Percentiles rank a stretch among this genome's conserved stretches.
phyloP scores from a whole-genome alignment of 2,888 invertebrate species.

The Lingula anatina region DNA sequence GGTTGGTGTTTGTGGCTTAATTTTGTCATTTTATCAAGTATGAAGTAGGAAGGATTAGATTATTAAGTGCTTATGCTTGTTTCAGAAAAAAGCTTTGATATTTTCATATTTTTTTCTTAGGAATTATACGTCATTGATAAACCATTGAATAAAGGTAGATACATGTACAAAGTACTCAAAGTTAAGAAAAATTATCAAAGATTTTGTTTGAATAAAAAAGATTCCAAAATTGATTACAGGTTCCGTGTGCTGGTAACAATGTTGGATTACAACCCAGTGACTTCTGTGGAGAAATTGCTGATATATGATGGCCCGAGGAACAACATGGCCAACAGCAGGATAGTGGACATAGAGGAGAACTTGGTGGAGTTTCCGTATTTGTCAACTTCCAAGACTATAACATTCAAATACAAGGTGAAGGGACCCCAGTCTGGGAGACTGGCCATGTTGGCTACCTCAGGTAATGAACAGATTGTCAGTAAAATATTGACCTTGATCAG shows the following conservation, averaged over 20 bases:
- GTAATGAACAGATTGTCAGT: conserved; percentile 22
- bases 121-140: no score
- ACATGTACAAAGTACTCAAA: no score
- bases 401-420: conserved; percentile 39
- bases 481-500: not conserved
- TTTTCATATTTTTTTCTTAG: no score
- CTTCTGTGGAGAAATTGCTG: conserved; percentile 36
- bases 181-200: no score
- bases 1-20: no score
- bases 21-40: no score
- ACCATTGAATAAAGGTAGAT: no score
- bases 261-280: conserved; percentile 46
- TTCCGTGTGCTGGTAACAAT: conserved; percentile 35
- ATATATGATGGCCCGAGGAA: conserved; percentile 23
- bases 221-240: conserved; percentile 9
- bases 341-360: conserved; percentile 61
- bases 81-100: no score
- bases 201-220: no score
- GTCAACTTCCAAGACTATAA: conserved; percentile 58
- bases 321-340: conserved; percentile 13
- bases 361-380: conserved; percentile 84
- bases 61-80: no score
- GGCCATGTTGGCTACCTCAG: conserved; percentile 36
- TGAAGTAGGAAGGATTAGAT: no score
- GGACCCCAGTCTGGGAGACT: conserved; percentile 39